Base-by-base conservation (phyloP, 2,797 vertebrate species). In the Acrossocheilus fasciatus region DNA sequence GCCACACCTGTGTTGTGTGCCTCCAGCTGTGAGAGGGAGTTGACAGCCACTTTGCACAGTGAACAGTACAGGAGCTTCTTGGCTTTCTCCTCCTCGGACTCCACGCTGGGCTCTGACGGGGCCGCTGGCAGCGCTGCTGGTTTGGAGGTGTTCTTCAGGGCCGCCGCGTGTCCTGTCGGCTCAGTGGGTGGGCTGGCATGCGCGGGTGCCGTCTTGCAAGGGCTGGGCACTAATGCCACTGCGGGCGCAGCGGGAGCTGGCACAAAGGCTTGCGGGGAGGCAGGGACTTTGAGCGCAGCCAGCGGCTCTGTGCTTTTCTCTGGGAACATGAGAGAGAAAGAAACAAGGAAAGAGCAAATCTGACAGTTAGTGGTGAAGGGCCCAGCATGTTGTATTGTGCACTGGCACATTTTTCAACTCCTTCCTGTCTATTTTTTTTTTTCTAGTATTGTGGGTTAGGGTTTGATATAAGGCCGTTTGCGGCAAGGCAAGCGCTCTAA, bases 1-100 rank as follows among this genome's bases (percentile, higher is more conserved):
- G 30, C 20, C 91, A 85, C 82, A 98, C 98, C 98, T 95, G 97
- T 97, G 91, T 99, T 99, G 92, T 99, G 98, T 54, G 98, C 98
- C 93, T 99, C 97, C 90, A 99, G 94, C 93, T 99, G 98, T 72
- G 97, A 98, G 90, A 98, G 94, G 2, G 98, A 99, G 94, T 99
- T 99, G 92, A 99, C 98, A 12, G 98, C 98, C 80, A 99, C 98
- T 97, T 99, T 99, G 93, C 98, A 99, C 91, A 99, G 96, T 10
- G 98, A 99, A 94, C 98, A 99, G 90, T 99, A 99, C 86, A 99
- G 95, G 78, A 99, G 93, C 93, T 99, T 98, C 94, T 98, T 99
- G 41, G 98, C 98, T 94, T 98, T 98, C 93, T 99, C 97, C 92
- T 98, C 98, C 94, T 99, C 98, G 0, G 96, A 97, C 93, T 99